phyloP scores from a whole-genome alignment of 2,113 vertebrate species.

The Vimba vimba region DNA sequence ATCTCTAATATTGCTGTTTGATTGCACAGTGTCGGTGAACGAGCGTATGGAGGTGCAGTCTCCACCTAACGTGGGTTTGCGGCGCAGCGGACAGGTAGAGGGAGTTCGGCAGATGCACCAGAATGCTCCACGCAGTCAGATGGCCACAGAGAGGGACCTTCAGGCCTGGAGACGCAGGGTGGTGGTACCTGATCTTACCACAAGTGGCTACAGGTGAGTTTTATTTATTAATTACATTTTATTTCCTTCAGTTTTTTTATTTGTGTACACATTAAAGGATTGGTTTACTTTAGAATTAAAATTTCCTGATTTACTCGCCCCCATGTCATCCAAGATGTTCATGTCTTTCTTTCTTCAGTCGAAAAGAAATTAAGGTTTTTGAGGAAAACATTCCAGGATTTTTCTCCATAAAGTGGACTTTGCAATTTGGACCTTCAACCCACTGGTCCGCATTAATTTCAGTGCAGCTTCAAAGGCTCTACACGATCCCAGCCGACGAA shows the following conservation, averaged over 20 bases:
- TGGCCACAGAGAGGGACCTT: constrained; percentile 91
- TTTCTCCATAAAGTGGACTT: too few species aligned
- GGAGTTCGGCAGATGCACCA: constrained; percentile 97
- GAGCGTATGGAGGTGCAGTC: constrained; percentile 88
- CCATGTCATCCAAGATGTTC: too few species aligned
- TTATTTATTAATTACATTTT: background rate
- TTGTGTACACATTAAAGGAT: background rate
- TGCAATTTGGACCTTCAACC: too few species aligned
- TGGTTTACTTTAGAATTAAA: too few species aligned
- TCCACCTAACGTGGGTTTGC: constrained; percentile 90
- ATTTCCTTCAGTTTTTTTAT: background rate
- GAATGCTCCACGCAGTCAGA: constrained; percentile 93
- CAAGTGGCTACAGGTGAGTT: constrained; percentile 81
- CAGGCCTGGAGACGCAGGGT: constrained; percentile 94
- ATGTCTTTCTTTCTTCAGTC: too few species aligned
- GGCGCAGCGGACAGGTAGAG: constrained; percentile 94
- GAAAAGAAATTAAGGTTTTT: too few species aligned
- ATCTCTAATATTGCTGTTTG: background rate
- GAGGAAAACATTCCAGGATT: too few species aligned
- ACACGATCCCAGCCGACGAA: too few species aligned
- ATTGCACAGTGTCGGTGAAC: constrained; percentile 81
- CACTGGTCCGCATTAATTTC: too few species aligned
- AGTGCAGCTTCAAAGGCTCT: too few species aligned
- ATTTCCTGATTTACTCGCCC: too few species aligned
- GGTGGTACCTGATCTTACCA: constrained; percentile 89